Base-by-base conservation (phyloP, 1,140 invertebrate species). In the Lineus longissimus region DNA sequence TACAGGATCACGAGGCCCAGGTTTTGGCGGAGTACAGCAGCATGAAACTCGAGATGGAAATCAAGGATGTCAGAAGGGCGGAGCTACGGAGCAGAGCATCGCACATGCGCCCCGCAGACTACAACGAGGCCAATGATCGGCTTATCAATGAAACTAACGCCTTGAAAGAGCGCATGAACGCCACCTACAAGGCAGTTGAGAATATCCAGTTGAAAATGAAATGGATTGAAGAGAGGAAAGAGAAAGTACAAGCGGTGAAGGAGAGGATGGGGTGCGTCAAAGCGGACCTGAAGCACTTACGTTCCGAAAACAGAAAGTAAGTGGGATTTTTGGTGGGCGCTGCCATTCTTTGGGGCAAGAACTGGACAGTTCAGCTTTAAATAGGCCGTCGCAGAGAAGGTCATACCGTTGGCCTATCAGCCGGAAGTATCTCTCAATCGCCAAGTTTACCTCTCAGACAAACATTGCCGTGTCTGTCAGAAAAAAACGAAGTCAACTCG, bases 31-130 rank as follows among this genome's bases (percentile, higher is more conserved):
- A 62, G 51, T 56, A 70, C 62, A 68, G 70, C 17, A 64, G 69
- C 30, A 55, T 75, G 19, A 31, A 60, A n/a, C 60, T 68, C n/a
- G 67, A 73, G 40, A 33, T 75, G 25, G 71, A 73, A 27, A 72
- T 73, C 30, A 73, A 73, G 60, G 60, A 64, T 25, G 70, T 63
- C 19, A 45, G 68, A 43, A 63, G 56, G 55, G 65, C 63, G 22
- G 66, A 70, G 30, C 29, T 65, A 19, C 55, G 59, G 54, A 36
- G 40, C 1, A 31, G 51, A 13, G 51, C 61, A 0, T 57, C 59
- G n/a, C 31, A 55, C 7, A 30, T 68, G 23, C 59, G 25, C 17
- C 29, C 40, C 13, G 59, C 55, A 23, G 66, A 68, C 57, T 55
- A 63, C 30, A 63, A 66, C 13, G 73, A 74, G 23, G 55, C 55